phyloP scores from a whole-genome alignment of 2,113 vertebrate genomes.

The Actenoides hombroni region DNA sequence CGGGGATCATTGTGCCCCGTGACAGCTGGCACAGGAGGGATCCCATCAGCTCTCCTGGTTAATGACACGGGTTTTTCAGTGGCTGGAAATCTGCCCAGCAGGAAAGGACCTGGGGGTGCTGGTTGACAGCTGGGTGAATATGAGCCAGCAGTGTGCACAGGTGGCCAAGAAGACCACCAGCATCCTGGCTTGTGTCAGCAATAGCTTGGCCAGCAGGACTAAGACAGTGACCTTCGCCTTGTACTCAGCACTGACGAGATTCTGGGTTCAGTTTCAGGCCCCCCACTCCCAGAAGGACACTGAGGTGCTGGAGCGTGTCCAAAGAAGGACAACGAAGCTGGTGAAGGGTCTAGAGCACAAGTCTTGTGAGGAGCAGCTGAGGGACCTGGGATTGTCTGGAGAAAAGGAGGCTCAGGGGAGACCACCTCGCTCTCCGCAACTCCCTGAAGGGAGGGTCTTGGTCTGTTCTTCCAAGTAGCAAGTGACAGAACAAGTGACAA shows the following conservation, averaged over 20 bases:
- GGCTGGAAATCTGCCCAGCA: background rate
- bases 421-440: background rate
- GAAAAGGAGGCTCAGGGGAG: background rate
- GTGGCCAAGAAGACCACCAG: background rate
- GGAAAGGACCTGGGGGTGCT: background rate
- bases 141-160: background rate
- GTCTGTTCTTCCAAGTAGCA: background rate
- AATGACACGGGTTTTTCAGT: background rate
- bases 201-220: background rate
- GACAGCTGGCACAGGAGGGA: background rate
- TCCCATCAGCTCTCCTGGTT: background rate
- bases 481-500: background rate
- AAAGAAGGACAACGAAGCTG: background rate
- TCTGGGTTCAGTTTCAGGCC: background rate
- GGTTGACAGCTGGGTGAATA: background rate
- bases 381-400: background rate
- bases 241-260: background rate
- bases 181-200: background rate
- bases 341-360: background rate
- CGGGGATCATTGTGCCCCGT: accelerated
- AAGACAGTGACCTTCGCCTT: background rate
- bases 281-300: background rate
- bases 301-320: background rate
- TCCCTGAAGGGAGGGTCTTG: background rate
- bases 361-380: background rate